Evolutionary conservation across 2,797 vertebrate genomes (phyloP), one percentile per base, ranked within the genome.

Genomic region (Enteromius paludinosus): DNA sequence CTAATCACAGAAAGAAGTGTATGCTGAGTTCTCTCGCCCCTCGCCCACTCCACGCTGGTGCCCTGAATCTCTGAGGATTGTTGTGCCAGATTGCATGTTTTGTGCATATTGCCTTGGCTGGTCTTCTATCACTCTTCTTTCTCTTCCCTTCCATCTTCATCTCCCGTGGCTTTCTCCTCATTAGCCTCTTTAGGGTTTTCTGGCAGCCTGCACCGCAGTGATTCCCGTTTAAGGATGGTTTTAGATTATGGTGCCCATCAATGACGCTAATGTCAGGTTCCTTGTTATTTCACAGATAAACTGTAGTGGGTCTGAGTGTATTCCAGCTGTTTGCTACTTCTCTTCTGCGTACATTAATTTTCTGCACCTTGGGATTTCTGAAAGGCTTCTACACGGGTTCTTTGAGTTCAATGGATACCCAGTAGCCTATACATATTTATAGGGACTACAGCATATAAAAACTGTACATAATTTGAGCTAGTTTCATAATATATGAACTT

Each of bases 111-210:
- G 83, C 49, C 41, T 89, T 74, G 68, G 87, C 30, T 77, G 66
- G 87, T 88, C 79, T 83, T 77, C 88, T 89, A 77, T 86, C 75
- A 62, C 4, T 83, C 33, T 59, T 76, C 78, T 77, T 82, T 86
- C 82, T 90, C 83, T 89, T 87, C 91, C 83, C 88, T 90, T 91
- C 88, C 78, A 85, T 87, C 80, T 76, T 49, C 18, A 49, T 81
- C 73, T 89, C 81, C 81, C 84, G 83, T 85, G 87, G 83, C 69
- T 66, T 85, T 88, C 49, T 52, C 82, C 80, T 84, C 88, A 86
- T 87, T 88, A 91, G 88, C 87, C 90, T 90, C 74, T 88, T 93
- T 91, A 88, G 73, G 7, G 79, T 78, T 81, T 85, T 84, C 86
- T 12, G 78, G 86, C 59, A 73, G 70, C 45, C 45, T 73, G 41